Conservation (phyloP, 92 coral and sea anemone genomes). For the Phenganax stokvisi region DNA sequence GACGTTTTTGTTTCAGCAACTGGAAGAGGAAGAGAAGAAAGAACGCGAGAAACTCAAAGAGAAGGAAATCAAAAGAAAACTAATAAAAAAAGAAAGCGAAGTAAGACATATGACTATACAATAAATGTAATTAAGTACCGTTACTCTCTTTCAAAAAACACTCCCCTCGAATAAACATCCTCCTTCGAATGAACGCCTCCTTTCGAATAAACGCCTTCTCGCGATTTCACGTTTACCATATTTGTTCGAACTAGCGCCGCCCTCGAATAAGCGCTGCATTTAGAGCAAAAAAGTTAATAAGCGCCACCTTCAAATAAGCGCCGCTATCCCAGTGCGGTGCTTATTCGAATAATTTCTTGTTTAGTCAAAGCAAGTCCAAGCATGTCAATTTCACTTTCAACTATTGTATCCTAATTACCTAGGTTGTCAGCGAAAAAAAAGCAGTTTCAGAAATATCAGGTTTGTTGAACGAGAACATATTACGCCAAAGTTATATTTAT, state of each 20-base stretch:
- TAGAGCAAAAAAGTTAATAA: too few relatives aligned
- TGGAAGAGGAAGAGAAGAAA: conserved; percentile 44
- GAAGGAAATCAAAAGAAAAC: conserved; percentile 38
- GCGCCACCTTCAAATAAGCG: too few relatives aligned
- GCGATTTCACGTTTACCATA: too few relatives aligned
- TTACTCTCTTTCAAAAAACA: too few relatives aligned
- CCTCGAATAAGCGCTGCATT: too few relatives aligned
- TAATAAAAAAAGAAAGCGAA: conserved; percentile 39
- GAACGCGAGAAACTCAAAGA: conserved; percentile 19
- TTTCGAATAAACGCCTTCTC: too few relatives aligned
- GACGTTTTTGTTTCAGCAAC: conserved; percentile 17
- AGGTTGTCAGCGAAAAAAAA: conserved; percentile 3
- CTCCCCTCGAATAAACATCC: too few relatives aligned
- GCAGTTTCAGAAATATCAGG: background rate
- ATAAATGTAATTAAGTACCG: too few relatives aligned
- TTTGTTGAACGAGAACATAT: background rate
- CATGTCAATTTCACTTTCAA: conserved; percentile 9
- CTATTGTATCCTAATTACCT: background rate
- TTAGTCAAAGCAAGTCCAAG: background rate
- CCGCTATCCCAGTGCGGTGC: too few relatives aligned
- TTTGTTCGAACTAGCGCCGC: too few relatives aligned
- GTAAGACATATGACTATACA: background rate
- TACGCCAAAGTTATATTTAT: background rate
- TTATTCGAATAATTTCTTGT: too few relatives aligned
- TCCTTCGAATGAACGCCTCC: too few relatives aligned